Conservation (phyloP, 2,113 vertebrate genomes). For the Hirundichthys speculiger region DNA sequence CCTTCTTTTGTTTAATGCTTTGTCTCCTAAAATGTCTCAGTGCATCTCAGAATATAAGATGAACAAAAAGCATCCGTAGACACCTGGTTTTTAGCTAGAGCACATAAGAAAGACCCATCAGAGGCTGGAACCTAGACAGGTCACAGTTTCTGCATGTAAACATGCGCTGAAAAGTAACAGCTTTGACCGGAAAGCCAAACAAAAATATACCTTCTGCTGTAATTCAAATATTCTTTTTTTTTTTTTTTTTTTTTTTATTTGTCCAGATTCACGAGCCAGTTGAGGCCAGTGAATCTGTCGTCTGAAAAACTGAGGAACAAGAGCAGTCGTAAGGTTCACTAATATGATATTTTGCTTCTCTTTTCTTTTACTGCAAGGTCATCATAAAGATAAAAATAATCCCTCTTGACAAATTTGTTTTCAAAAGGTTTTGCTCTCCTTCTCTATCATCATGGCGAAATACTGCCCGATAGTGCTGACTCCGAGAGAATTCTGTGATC, state of each 20-base stretch:
- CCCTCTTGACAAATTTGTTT: slow-evolving; percentile 80
- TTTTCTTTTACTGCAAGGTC: slow-evolving; percentile 80
- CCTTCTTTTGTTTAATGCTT: slow-evolving; percentile 57
- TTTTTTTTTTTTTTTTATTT: slow-evolving; percentile 44
- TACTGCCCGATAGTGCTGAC: slow-evolving; percentile 76
- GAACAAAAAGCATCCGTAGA: slow-evolving; percentile 5
- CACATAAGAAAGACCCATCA: slow-evolving; percentile 4
- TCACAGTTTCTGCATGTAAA: slow-evolving; percentile 43
- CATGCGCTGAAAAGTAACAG: slow-evolving; percentile 18
- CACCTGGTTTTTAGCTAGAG: slow-evolving; percentile 18
- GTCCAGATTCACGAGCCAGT: slow-evolving; percentile 41
- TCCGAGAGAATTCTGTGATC: slow-evolving; percentile 73
- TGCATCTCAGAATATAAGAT: slow-evolving; percentile 40
- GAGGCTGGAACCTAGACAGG: slow-evolving; percentile 24
- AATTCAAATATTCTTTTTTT: slow-evolving; percentile 59
- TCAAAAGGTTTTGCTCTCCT: slow-evolving; percentile 76
- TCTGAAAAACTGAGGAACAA: slow-evolving; percentile 45
- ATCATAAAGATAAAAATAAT: slow-evolving; percentile 81
- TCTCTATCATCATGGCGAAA: slow-evolving; percentile 73
- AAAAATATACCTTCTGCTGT: slow-evolving; percentile 19
- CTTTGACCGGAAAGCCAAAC: slow-evolving; percentile 18
- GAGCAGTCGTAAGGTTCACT: slow-evolving; percentile 62
- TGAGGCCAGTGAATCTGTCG: slow-evolving; percentile 46
- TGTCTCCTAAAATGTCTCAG: slow-evolving; percentile 40
- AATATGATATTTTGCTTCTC: slow-evolving; percentile 72